Base-by-base conservation (phyloP, 2,797 vertebrate genomes). In the Peromyscus nudipes region DNA sequence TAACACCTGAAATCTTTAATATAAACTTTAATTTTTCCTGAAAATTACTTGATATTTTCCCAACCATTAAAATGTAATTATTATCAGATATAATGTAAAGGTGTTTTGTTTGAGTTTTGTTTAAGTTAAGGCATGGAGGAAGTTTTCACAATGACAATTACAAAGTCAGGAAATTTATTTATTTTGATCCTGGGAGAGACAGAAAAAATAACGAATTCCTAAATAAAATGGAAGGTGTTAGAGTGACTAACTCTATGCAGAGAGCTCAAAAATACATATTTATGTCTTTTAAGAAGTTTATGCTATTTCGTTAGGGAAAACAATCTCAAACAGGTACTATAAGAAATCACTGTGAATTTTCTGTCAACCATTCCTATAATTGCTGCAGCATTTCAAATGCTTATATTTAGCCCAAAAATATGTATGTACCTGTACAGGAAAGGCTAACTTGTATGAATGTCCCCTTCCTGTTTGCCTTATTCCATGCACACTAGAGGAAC, bases 81-180 rank as follows among this genome's bases (percentile, higher is more conserved):
- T 84, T 85, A 87, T 25, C 0, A 65, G 31, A 88, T 92, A 34
- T 19, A 88, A 31, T 91, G 11, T 64, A 64, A 95, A 77, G 29
- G 73, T 79, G 37, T 73, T 71, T 87, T 71, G 46, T 37, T 37
- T 71, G 12, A 4, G 23, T 5, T 37, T 93, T 77, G 67, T 81
- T 93, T 91, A 92, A 93, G 31, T 69, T 34, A 91, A 67, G 57
- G 46, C 7, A 19, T 76, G 23, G 89, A 94, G 14, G 89, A 94
- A 65, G 3, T 88, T 95, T 95, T 96, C n/a, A 96, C 79, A 40
- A 90, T 49, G 27, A 73, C 23, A 96, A 80, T 91, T 79, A 95
- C 1, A 69, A 96, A 95, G 79, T 94, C 29, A 85, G 75, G 6
- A 89, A 76, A 75, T 92, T 69, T 93, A 85, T 90, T 94, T 88